Evolutionary conservation across 2,888 invertebrate species (phyloP).

Genomic region (Caenorhabditis sp.): DNA sequence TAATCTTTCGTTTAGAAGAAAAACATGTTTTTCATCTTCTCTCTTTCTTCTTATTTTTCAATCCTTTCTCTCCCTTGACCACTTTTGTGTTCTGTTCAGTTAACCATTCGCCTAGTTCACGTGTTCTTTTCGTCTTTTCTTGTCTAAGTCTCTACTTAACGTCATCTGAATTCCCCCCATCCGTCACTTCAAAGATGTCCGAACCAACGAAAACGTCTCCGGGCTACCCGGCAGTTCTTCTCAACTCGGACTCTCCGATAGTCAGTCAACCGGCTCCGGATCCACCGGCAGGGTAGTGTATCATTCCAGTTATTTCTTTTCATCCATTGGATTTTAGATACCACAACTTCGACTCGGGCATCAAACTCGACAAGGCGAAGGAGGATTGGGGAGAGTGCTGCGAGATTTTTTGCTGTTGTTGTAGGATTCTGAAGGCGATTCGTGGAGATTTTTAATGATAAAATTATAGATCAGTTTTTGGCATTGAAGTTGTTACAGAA

Average conservation of each 20-base stretch:
- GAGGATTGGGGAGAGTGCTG: background rate
- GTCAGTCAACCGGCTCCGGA: slow-evolving; percentile 20
- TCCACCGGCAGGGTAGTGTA: background rate
- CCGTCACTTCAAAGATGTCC: too few species aligned
- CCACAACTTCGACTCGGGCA: background rate
- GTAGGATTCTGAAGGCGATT: background rate
- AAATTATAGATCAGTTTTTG: background rate
- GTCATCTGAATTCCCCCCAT: too few species aligned
- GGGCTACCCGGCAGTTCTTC: slow-evolving; percentile 10
- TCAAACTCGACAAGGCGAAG: background rate
- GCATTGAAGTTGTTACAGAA: too few species aligned
- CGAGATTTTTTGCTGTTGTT: background rate
- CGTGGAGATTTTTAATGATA: background rate
- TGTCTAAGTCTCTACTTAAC: background rate
- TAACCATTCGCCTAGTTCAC: too few species aligned
- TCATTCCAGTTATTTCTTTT: background rate
- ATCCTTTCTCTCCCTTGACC: too few species aligned
- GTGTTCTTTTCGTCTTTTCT: background rate
- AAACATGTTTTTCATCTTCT: slow-evolving; percentile 5
- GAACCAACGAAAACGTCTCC: slow-evolving; percentile 9
- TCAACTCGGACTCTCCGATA: slow-evolving; percentile 4
- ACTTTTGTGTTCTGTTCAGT: background rate
- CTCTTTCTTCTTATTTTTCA: background rate
- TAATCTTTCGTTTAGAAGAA: background rate
- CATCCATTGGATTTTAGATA: background rate